A percentile compares a stretch with the other conserved stretches of the same genome.
Evolutionary conservation across 2,113 vertebrate genomes (phyloP).

Genomic region (Sus scrofa): T2T-Sscrofa CM000824.6:232247001-232247500

Average conservation of each 20-base stretch:
- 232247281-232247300: not conserved
- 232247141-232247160: not conserved
- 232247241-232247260: not conserved
- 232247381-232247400: fast-evolving
- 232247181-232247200: not conserved
- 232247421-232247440: not conserved
- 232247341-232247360: not conserved
- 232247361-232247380: not conserved
- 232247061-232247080: not conserved
- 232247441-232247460: not conserved
- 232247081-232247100: not conserved
- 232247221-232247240: not conserved
- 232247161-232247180: not conserved
- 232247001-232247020: not conserved
- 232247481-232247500: fast-evolving
- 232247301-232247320: conserved; percentile 71
- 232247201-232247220: not conserved
- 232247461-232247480: fast-evolving
- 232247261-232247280: not conserved
- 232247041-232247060: fast-evolving
- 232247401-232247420: too few species aligned
- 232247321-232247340: not conserved
- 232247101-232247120: fast-evolving
- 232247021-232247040: fast-evolving
- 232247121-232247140: fast-evolving